Percentiles rank a stretch among this genome's conserved stretches.
Evolutionary conservation across 2,888 invertebrate genomes (phyloP).

Genomic region (Cheilosia impressa): DNA sequence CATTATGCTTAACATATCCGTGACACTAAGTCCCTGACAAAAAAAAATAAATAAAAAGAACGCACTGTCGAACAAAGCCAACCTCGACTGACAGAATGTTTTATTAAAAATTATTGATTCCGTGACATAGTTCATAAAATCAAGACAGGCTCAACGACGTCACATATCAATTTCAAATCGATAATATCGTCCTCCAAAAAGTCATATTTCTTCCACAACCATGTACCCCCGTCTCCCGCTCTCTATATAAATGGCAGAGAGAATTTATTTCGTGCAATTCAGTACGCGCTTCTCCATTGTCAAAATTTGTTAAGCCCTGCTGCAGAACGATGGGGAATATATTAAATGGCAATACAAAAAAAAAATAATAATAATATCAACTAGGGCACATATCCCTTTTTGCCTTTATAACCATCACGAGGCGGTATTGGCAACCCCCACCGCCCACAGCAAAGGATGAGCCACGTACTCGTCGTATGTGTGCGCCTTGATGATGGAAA

Average conservation of each 20-base stretch:
- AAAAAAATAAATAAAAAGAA: not conserved
- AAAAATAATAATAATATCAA: slow-evolving; percentile 56
- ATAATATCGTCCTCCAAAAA: slow-evolving; percentile 52
- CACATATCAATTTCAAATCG: slow-evolving; percentile 71
- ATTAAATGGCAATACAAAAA: slow-evolving; percentile 52
- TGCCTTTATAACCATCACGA: slow-evolving; percentile 7
- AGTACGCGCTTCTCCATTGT: slow-evolving; percentile 66
- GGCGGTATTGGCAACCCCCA: not conserved
- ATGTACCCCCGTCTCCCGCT: not conserved
- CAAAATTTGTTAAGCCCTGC: slow-evolving; percentile 48
- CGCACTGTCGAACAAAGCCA: slow-evolving; percentile 1
- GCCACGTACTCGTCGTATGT: not conserved
- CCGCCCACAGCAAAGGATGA: slow-evolving; percentile 16
- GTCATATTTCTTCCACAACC: slow-evolving; percentile 13
- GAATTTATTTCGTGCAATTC: slow-evolving; percentile 70
- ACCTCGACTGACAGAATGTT: slow-evolving; percentile 57
- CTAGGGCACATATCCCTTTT: slow-evolving; percentile 45
- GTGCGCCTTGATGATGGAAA: slow-evolving; percentile 22
- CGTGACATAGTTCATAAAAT: slow-evolving; percentile 75
- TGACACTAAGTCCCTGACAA: slow-evolving; percentile 3
- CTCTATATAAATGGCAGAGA: not conserved
- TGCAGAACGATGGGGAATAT: slow-evolving; percentile 48
- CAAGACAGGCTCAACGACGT: slow-evolving; percentile 70
- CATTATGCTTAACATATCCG: slow-evolving; percentile 38
- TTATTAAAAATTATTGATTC: slow-evolving; percentile 74